Evolutionary conservation across 2,797 vertebrate species (phyloP).

Genomic region (Sebastes kiyomatsui): DNA sequence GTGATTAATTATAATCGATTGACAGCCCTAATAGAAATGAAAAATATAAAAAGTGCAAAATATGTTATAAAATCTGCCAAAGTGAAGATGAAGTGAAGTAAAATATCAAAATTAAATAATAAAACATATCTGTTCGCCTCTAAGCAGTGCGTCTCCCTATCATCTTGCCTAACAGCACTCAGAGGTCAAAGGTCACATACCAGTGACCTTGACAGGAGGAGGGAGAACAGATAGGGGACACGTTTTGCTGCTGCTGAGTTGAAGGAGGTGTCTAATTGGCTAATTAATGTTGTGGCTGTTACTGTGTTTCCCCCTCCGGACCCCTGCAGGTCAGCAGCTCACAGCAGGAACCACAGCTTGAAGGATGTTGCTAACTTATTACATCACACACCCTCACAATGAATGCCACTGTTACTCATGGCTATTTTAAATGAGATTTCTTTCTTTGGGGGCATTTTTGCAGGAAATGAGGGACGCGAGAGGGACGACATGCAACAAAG

Average conservation of each 20-base stretch:
- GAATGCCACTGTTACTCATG: no score
- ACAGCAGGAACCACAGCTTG: background rate
- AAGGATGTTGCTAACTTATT: constrained; percentile 8
- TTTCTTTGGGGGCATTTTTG: background rate
- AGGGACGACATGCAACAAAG: no score
- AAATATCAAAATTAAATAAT: background rate
- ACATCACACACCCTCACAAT: background rate
- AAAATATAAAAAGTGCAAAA: background rate
- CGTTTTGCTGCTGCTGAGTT: background rate
- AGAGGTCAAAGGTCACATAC: constrained; percentile 12
- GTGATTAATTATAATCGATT: no score
- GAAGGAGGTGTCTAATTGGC: constrained; percentile 36
- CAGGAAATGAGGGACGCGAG: no score
- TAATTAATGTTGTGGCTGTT: constrained; percentile 27
- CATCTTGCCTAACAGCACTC: background rate
- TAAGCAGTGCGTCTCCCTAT: background rate
- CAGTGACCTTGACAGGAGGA: background rate
- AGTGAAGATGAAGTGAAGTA: background rate
- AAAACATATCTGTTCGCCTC: background rate
- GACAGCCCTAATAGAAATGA: no score
- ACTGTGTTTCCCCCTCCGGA: background rate
- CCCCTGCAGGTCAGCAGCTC: constrained; percentile 2
- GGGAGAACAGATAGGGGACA: background rate
- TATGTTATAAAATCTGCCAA: background rate
- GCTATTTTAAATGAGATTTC: background rate